Evolutionary conservation across 1,140 invertebrate species (phyloP).

Genomic region (Arctopsyche grandis): DNA sequence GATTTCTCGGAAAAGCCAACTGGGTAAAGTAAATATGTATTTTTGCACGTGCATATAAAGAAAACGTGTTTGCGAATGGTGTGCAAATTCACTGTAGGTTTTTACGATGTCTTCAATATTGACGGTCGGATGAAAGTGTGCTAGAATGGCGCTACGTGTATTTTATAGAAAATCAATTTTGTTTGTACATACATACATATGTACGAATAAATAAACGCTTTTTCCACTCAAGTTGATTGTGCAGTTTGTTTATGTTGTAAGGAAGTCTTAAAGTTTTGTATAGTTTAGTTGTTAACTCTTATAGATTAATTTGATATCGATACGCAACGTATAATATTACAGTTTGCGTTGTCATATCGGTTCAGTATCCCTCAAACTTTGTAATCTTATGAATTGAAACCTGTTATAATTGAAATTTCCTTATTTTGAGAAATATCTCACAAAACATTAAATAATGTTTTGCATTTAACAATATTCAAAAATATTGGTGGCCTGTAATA

Average conservation of each 20-base stretch:
- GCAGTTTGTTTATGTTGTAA: background rate
- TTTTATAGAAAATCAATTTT: too few relatives aligned
- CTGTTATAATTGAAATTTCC: too few relatives aligned
- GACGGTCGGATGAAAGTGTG: background rate
- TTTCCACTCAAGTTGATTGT: too few relatives aligned
- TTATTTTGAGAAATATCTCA: too few relatives aligned
- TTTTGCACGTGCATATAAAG: background rate
- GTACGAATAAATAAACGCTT: too few relatives aligned
- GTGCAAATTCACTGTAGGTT: constrained; percentile 3
- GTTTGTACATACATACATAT: too few relatives aligned
- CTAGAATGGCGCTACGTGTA: background rate
- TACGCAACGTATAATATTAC: background rate
- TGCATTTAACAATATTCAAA: too few relatives aligned
- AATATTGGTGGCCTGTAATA: too few relatives aligned
- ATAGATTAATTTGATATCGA: background rate
- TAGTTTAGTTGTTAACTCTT: background rate
- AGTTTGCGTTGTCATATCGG: too few relatives aligned
- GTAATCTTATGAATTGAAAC: too few relatives aligned
- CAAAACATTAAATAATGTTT: too few relatives aligned
- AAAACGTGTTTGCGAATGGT: background rate
- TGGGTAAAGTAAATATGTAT: constrained; percentile 9
- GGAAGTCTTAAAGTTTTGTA: background rate
- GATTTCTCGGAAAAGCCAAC: background rate
- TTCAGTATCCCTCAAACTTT: too few relatives aligned
- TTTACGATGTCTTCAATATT: constrained; percentile 1